These are phyloP conservation scores for Muntiacus muntjak DNA, from an alignment of 2,113 vertebrate species.

Conservation along the genomic window DNA sequence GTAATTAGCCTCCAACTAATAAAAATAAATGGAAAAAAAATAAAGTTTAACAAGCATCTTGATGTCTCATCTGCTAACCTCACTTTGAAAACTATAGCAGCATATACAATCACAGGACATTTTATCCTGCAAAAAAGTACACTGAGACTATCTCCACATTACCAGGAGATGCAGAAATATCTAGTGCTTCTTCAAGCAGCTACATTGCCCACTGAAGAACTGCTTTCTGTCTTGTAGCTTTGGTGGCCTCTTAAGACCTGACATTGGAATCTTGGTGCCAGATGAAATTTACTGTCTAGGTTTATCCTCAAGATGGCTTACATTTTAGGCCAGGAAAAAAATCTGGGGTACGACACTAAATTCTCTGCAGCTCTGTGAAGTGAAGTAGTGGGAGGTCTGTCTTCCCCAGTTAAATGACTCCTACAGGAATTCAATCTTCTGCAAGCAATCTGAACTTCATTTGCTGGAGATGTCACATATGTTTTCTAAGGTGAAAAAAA, in stretches of 20 bases:
- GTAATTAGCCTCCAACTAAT: no score
- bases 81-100: not conserved
- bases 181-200: not conserved
- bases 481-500: not conserved
- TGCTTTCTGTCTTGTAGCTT: not conserved
- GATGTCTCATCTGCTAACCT: not conserved
- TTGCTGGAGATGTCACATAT: not conserved
- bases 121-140: not conserved
- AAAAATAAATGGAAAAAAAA: no score
- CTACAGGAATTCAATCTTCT: not conserved
- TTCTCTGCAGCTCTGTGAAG: not conserved
- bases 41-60: not conserved
- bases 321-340: not conserved
- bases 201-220: not conserved
- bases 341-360: not conserved
- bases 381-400: not conserved
- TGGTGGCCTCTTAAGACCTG: not conserved
- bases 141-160: not conserved
- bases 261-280: not conserved
- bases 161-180: not conserved
- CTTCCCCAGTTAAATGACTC: not conserved
- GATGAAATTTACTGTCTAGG: conserved; percentile 17
- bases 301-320: not conserved
- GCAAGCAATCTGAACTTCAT: not conserved
- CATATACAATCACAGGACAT: not conserved